Base-by-base conservation (phyloP, 2,113 vertebrate genomes). In the Glaucidium brasilianum region DNA sequence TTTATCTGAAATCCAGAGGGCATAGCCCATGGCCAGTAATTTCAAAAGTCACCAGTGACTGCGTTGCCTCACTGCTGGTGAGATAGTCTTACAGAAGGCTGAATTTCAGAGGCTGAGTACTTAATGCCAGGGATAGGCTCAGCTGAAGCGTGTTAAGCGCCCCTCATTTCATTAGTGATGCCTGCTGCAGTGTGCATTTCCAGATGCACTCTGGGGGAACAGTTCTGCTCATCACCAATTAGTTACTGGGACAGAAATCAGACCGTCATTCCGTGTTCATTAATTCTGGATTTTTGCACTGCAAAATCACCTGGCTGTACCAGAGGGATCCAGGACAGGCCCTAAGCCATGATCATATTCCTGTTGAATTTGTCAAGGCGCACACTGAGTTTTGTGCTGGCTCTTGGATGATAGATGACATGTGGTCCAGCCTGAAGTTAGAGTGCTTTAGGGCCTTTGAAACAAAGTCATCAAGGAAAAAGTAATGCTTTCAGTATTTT, bases 231-330 rank as follows among this genome's bases (percentile, higher is more conserved):
- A 0, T 85, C 17, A 37, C 26, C 76, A 71, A 1, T 64, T 71
- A 72, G 35, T 78, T 75, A 56, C 2, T 0, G 0, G 66, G 45
- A 68, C 43, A 85, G 47, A 85, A 92, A 60, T 68, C 64, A 68
- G 19, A 19, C 23, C 1, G 0, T 64, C 23, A 17, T 60, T 94
- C 56, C 2, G 1, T 15, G 5, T 52, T 63, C 29, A 26, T 81
- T 91, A 89, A 39, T 94, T 89, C 62, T 85, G 43, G n/a, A n/a
- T 78, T 63, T 94, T 71, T 72, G 41, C 50, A 34, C 41, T 96
- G 55, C 59, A 86, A 52, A 86, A 84, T 84, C 60, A 63, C 26
- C 79, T 90, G 72, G 17, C 20, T 69, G n/a, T 67, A 19, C 52
- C 50, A 59, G 72, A 34, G 63, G 15, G 29, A 35, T 45, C 53